These are phyloP conservation scores for Paedocypris micromegethes DNA, from an alignment of 2,797 vertebrate species.

Conservation along the genomic window DNA sequence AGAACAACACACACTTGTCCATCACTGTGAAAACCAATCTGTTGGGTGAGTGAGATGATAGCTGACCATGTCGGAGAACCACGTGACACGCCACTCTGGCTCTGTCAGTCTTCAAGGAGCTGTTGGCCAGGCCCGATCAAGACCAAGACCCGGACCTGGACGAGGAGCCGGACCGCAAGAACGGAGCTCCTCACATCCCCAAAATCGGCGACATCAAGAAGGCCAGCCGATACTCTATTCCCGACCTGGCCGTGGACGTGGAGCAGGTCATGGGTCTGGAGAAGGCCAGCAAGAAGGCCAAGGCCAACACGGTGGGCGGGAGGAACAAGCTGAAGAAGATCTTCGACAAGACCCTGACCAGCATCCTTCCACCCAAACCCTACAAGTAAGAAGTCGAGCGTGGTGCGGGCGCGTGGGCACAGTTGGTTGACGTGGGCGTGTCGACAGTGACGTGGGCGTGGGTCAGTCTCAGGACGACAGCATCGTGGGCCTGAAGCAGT, in stretches of 20 bases:
- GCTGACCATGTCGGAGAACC: too few relatives aligned
- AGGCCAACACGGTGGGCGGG: constrained; percentile 90
- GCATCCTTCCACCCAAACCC: constrained; percentile 96
- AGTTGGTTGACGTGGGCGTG: background rate
- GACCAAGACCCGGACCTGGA: constrained; percentile 71
- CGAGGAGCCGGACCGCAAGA: constrained; percentile 88
- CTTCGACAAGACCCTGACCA: constrained; percentile 97
- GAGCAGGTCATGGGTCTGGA: constrained; percentile 96
- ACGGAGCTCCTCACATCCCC: constrained; percentile 91
- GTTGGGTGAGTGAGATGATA: constrained; percentile 74
- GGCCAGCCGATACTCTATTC: constrained; percentile 93
- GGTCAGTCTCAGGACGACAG: constrained; percentile 98
- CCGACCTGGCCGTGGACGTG: constrained; percentile 94
- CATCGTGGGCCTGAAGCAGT: constrained; percentile 94
- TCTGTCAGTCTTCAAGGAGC: constrained; percentile 90
- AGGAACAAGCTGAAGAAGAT: constrained; percentile 99
- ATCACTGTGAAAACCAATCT: constrained; percentile 99
- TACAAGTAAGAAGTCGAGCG: constrained; percentile 81
- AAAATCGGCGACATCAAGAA: constrained; percentile 99
- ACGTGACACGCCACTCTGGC: too few relatives aligned
- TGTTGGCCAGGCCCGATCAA: constrained; percentile 87
- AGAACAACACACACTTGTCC: constrained; percentile 97
- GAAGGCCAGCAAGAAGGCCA: constrained; percentile 94
- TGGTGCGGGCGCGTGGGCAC: too few relatives aligned
- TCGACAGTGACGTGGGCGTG: constrained; percentile 85